phyloP scores from a whole-genome alignment of 1,140 invertebrate genomes.

The Hydropsyche tenuis region DNA sequence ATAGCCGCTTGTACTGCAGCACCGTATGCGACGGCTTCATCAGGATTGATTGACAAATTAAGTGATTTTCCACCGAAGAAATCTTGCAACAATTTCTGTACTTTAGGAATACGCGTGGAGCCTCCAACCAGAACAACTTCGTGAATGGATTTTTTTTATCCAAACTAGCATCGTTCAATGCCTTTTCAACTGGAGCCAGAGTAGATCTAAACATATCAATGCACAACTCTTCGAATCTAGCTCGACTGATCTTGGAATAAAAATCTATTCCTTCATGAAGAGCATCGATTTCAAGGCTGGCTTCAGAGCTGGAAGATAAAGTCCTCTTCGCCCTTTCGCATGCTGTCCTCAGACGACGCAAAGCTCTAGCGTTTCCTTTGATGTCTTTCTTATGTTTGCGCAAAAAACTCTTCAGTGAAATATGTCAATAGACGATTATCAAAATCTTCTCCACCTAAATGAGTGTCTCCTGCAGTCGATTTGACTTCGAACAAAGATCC shows the following conservation, averaged over 20 bases:
- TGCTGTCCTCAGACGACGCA: conserved; percentile 77
- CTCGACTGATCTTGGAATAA: conserved; percentile 84
- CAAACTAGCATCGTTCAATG: conserved; percentile 76
- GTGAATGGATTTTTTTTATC: conserved; percentile 71
- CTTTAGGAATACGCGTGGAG: conserved; percentile 71
- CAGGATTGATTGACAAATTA: conserved; percentile 79
- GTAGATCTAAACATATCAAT: conserved; percentile 80
- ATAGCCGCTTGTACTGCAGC: conserved; percentile 81
- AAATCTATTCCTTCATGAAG: conserved; percentile 83
- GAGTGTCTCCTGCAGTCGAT: conserved; percentile 79
- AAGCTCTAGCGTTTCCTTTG: conserved; percentile 73
- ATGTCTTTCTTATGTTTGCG: conserved; percentile 84
- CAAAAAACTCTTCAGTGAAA: conserved; percentile 80
- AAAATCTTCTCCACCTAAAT: conserved; percentile 79
- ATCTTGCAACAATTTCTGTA: conserved; percentile 71
- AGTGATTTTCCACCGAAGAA: conserved; percentile 71
- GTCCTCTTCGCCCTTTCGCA: conserved; percentile 76
- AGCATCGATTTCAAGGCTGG: conserved; percentile 77
- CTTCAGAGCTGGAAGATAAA: conserved; percentile 71
- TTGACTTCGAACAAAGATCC: conserved; percentile 82
- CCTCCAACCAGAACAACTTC: conserved; percentile 72
- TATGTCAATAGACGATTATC: conserved; percentile 86
- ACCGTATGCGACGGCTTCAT: conserved; percentile 78
- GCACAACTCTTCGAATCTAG: conserved; percentile 86
- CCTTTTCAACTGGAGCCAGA: conserved; percentile 74